These are phyloP conservation scores for Stenchaetothrips biformis DNA, from an alignment of 2,888 invertebrate species.

Conservation along the genomic window DNA sequence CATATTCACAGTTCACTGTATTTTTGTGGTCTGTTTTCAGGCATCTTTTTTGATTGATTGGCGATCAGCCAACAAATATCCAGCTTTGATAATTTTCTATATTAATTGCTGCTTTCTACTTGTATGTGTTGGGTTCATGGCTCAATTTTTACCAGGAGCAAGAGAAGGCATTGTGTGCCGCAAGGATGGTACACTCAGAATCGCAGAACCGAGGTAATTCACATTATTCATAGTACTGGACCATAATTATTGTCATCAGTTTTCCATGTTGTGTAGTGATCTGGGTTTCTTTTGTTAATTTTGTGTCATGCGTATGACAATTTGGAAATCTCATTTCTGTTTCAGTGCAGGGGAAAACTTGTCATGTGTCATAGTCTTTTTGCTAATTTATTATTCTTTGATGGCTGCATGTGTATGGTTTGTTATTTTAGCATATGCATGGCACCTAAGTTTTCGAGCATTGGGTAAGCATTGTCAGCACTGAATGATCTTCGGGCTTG, in stretches of 20 bases:
- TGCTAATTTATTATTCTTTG: constrained; percentile 84
- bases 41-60: constrained; percentile 88
- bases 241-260: constrained; percentile 25
- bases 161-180: constrained; percentile 86
- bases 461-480: constrained; percentile 55
- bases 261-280: background rate
- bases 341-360: constrained; percentile 75
- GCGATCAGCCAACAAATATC: constrained; percentile 86
- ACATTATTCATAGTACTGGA: background rate
- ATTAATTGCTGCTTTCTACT: constrained; percentile 87
- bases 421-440: constrained; percentile 87
- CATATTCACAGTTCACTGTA: background rate
- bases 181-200: constrained; percentile 82
- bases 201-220: constrained; percentile 73
- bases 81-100: constrained; percentile 88
- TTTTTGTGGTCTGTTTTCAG: constrained; percentile 39
- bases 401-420: constrained; percentile 94
- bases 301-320: constrained; percentile 10
- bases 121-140: constrained; percentile 84
- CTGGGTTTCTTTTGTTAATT: constrained; percentile 15
- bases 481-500: background rate
- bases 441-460: constrained; percentile 80
- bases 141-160: constrained; percentile 78
- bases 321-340: constrained; percentile 33
- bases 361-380: constrained; percentile 83